These are phyloP conservation scores for Drosophila ezoana DNA, from an alignment of 2,888 invertebrate genomes.

Conservation along the genomic window DNA sequence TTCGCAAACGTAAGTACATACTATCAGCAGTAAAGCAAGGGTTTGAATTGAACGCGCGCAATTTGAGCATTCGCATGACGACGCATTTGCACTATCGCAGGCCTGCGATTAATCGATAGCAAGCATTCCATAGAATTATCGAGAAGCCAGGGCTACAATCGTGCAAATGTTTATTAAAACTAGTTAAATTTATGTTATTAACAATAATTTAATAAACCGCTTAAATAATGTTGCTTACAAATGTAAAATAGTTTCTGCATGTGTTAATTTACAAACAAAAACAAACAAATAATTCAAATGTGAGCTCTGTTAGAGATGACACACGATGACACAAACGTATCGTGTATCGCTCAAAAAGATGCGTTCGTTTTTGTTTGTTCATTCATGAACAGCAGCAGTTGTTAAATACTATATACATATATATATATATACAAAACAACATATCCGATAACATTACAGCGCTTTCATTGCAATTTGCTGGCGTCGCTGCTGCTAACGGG, in stretches of 20 bases:
- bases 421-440: conserved; percentile 24
- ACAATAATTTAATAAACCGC: not conserved
- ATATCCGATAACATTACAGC: conserved; percentile 59
- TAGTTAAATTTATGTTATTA: not conserved
- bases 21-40: conserved; percentile 16
- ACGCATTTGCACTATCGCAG: conserved; percentile 4
- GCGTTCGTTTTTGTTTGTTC: conserved; percentile 46
- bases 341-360: conserved; percentile 30
- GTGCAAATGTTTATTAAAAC: not conserved
- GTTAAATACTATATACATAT: conserved; percentile 28
- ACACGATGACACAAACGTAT: conserved; percentile 32
- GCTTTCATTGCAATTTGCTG: conserved; percentile 67
- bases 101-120: conserved; percentile 34
- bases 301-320: conserved; percentile 9
- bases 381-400: conserved; percentile 45
- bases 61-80: conserved; percentile 26
- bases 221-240: too few species aligned
- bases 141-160: conserved; percentile 34
- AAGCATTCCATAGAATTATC: not conserved
- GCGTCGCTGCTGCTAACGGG: conserved; percentile 57
- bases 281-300: conserved; percentile 1
- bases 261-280: not conserved
- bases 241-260: not conserved
- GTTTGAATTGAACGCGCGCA: conserved; percentile 28
- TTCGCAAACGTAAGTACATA: conserved; percentile 67